Base-by-base conservation (phyloP, 30 jellyfish, hydroid and myxozoan genomes). In the Sanderia malayensis region DNA sequence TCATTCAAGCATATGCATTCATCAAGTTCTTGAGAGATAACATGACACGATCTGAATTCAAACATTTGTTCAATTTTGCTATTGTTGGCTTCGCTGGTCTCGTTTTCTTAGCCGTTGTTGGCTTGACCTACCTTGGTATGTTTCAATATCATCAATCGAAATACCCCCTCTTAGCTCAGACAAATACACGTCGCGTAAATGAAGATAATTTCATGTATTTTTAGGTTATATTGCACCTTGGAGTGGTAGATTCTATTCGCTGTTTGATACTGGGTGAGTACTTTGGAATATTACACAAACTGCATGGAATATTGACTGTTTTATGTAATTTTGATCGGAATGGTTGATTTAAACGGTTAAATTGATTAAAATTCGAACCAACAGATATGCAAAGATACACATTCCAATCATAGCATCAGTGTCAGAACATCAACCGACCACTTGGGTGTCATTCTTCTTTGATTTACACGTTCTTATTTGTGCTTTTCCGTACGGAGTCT, bases 361-460 rank as follows among this genome's bases (percentile, higher is more conserved):
- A n/a, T n/a, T n/a, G n/a, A n/a, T n/a, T n/a, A n/a, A n/a, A n/a
- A n/a, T n/a, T n/a, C n/a, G n/a, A n/a, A n/a, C n/a, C n/a, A 27
- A 9, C 21, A 89, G 97, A 52, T 94, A 94, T 63, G 99, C 99
- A 11, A 86, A 94, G 86, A 86, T 94, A 31, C 99, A 94, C 82
- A 87, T 94, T 45, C 99, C 99, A 22, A 94, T 94, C 86, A 94
- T 94, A 41, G 96, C 99, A 0, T 94, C 99, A 11, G 99, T 94
- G 31, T 86, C 99, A 4, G 99, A 94, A 67, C 99, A 94, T 78
- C 99, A 94, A 69, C 99, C 99, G 47, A 94, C 99, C 24, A 86
- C 99, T 18, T 94, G 99, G 99, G 97, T 89, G 41, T 86, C 99
- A 45, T 94, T 86, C 78, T 86, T 94, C 92, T 94, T 88, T 52